Conservation (phyloP, 2,113 vertebrate genomes). For the Martes martes region DNA sequence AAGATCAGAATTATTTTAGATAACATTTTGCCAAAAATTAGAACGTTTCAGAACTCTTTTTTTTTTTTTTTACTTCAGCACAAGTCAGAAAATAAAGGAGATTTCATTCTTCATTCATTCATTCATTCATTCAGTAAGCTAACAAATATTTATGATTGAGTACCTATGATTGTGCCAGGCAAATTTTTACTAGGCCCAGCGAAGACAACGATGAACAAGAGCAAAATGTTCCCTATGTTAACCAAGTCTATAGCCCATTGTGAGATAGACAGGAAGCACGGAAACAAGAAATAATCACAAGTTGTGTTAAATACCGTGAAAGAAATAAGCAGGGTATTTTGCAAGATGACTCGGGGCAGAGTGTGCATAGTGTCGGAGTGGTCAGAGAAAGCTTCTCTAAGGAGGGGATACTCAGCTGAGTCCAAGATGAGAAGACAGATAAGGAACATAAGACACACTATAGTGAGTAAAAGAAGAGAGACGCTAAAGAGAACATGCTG, state of each 20-base stretch:
- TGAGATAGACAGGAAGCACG: neutral
- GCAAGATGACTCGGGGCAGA: neutral
- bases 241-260: neutral
- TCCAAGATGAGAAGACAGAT: neutral
- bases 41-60: neutral
- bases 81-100: neutral
- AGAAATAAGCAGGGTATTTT: neutral
- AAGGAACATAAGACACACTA: neutral
- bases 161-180: neutral
- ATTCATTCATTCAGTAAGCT: neutral
- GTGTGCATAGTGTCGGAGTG: neutral
- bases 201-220: neutral
- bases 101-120: neutral
- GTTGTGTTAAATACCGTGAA: neutral
- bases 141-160: neutral
- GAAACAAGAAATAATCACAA: neutral
- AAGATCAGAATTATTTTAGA: slow-evolving; percentile 39
- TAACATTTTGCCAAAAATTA: neutral
- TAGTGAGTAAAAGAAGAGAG: neutral
- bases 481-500: neutral
- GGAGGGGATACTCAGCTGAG: neutral
- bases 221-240: neutral
- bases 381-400: neutral
- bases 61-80: neutral
- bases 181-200: neutral